These are phyloP conservation scores for Mionectes olivaceus DNA, from an alignment of 2,797 vertebrate genomes.

Conservation along the genomic window DNA sequence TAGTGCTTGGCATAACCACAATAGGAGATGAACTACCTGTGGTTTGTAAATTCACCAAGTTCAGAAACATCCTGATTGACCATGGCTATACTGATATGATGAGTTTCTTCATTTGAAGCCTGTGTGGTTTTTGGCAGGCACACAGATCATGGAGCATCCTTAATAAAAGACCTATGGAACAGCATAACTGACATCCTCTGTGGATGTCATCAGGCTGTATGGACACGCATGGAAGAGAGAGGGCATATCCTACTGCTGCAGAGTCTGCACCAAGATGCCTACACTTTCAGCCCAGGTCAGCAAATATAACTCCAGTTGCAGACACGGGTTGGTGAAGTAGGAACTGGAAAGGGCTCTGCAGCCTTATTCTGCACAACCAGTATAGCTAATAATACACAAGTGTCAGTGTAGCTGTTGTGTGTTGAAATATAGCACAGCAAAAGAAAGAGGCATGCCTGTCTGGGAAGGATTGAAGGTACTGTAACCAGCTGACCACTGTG, in stretches of 20 bases:
- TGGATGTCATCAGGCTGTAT: neutral
- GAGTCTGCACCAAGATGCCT: neutral
- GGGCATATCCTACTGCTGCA: neutral
- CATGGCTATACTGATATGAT: rapidly evolving
- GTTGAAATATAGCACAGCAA: neutral
- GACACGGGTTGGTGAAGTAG: neutral
- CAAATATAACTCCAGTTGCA: neutral
- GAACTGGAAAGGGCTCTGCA: neutral
- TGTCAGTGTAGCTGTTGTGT: neutral
- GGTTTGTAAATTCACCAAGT: neutral
- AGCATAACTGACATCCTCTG: neutral
- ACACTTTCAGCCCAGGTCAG: neutral
- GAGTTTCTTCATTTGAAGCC: neutral
- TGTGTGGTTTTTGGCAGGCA: neutral
- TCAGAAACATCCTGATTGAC: neutral
- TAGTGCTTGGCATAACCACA: neutral
- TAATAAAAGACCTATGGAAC: neutral
- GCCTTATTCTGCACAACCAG: neutral
- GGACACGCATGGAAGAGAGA: neutral
- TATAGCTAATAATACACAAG: neutral
- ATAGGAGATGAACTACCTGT: neutral
- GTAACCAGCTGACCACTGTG: neutral
- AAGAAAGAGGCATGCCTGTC: neutral
- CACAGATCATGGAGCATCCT: neutral
- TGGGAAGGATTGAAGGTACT: neutral